Percentiles rank a stretch among this genome's conserved stretches.
Evolutionary conservation across 2,113 vertebrate species (phyloP).

Genomic region (Epinephelus lanceolatus): DNA sequence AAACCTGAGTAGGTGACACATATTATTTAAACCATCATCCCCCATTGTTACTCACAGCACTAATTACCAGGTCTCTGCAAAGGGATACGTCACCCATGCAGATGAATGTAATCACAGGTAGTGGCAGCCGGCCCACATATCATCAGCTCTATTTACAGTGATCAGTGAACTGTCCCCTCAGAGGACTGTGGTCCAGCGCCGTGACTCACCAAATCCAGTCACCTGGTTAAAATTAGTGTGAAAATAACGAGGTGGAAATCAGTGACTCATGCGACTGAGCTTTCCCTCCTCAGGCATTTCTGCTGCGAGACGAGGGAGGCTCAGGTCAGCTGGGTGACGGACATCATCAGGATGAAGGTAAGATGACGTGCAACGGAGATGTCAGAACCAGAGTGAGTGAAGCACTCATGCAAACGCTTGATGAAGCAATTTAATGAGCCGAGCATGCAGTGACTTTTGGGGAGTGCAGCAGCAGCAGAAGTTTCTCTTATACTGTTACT

Average conservation of each 20-base stretch:
- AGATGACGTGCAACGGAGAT: not conserved
- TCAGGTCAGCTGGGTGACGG: conserved; percentile 91
- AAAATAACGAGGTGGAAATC: conserved; percentile 30
- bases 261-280: conserved; percentile 18
- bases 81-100: not conserved
- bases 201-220: conserved; percentile 21
- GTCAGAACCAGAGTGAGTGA: not conserved
- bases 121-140: conserved; percentile 7
- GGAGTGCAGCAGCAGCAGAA: conserved; percentile 4
- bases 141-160: conserved; percentile 5
- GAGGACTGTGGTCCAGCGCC: not conserved
- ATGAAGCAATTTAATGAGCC: conserved; percentile 12
- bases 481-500: not conserved
- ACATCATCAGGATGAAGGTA: conserved; percentile 92
- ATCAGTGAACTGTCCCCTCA: conserved; percentile 24
- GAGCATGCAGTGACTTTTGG: not conserved
- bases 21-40: conserved; percentile 46
- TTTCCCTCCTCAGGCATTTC: conserved; percentile 87
- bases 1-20: not conserved
- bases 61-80: conserved; percentile 4
- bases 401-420: not conserved
- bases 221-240: conserved; percentile 29
- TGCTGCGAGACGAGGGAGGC: conserved; percentile 90
- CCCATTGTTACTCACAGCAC: conserved; percentile 9
- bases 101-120: conserved; percentile 28